phyloP scores from a whole-genome alignment of 1,140 invertebrate genomes.

The Agrilus planipennis region DNA sequence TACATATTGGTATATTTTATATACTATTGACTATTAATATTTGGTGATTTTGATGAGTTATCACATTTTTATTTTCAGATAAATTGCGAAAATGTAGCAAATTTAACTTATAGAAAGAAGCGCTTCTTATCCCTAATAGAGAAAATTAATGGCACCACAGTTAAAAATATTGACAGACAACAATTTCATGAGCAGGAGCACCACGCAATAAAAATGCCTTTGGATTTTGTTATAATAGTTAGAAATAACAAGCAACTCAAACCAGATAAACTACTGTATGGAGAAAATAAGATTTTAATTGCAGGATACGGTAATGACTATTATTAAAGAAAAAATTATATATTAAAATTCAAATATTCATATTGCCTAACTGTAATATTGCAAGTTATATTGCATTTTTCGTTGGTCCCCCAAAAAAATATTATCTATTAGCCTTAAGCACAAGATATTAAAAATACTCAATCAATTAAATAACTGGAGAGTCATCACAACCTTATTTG shows the following conservation, averaged over 20 bases:
- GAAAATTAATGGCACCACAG: slow-evolving; percentile 19
- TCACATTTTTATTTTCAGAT: not conserved
- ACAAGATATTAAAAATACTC: not conserved
- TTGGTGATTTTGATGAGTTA: too few relatives aligned
- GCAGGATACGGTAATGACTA: slow-evolving; percentile 34
- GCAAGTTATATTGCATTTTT: too few relatives aligned
- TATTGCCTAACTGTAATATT: too few relatives aligned
- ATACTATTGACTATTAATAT: too few relatives aligned
- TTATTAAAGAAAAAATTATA: not conserved
- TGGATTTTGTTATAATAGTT: slow-evolving; percentile 37
- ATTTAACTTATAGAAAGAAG: slow-evolving; percentile 2
- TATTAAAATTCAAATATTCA: not conserved
- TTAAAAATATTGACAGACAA: slow-evolving; percentile 15
- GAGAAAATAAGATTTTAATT: slow-evolving; percentile 36
- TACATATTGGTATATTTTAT: too few relatives aligned
- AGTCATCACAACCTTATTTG: too few relatives aligned
- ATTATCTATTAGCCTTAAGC: too few relatives aligned
- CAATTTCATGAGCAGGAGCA: slow-evolving; percentile 16
- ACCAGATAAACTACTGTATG: slow-evolving; percentile 34
- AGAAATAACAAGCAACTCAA: slow-evolving; percentile 29
- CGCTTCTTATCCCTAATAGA: not conserved
- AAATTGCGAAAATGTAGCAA: slow-evolving; percentile 2
- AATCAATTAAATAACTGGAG: too few relatives aligned
- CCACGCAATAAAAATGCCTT: slow-evolving; percentile 27
- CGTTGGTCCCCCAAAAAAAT: too few relatives aligned